phyloP scores from a whole-genome alignment of 92 coral and sea anemone genomes.

The Diadumene lineata region DNA sequence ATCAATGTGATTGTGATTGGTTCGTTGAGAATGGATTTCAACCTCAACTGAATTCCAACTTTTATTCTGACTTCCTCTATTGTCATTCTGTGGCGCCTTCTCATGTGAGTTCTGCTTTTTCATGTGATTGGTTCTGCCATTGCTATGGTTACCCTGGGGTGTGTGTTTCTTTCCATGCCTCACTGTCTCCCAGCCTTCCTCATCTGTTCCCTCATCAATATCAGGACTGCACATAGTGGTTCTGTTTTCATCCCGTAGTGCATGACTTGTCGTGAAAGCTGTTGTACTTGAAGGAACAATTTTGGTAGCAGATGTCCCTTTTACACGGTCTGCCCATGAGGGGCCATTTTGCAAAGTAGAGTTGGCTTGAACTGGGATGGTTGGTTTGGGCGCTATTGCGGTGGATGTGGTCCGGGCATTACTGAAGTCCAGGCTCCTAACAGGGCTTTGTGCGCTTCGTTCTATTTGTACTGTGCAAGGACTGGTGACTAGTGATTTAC shows the following conservation, averaged over 20 bases:
- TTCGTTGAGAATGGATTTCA: neutral
- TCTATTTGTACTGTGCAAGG: conserved; percentile 70
- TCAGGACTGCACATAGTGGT: conserved; percentile 32
- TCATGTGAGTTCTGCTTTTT: conserved; percentile 25
- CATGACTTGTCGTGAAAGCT: conserved; percentile 40
- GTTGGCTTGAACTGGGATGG: conserved; percentile 31
- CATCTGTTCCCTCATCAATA: conserved; percentile 56
- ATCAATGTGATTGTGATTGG: conserved; percentile 10
- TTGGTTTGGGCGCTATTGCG: conserved; percentile 45
- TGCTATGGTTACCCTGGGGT: conserved; percentile 19
- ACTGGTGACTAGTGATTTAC: conserved; percentile 85
- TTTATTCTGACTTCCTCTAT: conserved; percentile 8
- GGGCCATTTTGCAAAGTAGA: conserved; percentile 36
- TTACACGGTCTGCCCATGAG: conserved; percentile 98
- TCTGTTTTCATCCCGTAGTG: neutral
- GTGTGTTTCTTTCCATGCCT: conserved; percentile 78
- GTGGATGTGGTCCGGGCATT: conserved; percentile 31
- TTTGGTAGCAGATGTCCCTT: conserved; percentile 59
- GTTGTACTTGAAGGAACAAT: conserved; percentile 44
- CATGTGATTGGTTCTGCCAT: conserved; percentile 9
- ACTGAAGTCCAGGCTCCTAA: conserved; percentile 71
- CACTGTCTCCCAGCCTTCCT: conserved; percentile 98
- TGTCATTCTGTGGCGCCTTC: conserved; percentile 3
- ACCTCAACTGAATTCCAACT: neutral
- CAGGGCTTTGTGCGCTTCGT: conserved; percentile 65